These are phyloP conservation scores for Gila robusta DNA, from an alignment of 2,797 vertebrate species.

Conservation along the genomic window DNA sequence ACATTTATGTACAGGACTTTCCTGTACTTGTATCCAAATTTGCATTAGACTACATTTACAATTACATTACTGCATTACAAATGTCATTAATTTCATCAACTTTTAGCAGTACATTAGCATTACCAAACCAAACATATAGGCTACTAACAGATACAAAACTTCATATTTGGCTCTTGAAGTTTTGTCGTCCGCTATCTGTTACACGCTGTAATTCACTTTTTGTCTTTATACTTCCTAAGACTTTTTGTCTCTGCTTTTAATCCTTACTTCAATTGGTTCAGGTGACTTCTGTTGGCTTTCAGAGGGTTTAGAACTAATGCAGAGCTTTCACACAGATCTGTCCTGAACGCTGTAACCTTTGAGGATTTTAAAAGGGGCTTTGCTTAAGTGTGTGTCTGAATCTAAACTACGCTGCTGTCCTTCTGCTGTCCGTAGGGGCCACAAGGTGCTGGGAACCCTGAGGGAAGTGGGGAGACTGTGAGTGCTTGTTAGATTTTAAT, in stretches of 20 bases:
- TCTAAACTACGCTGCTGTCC: slow-evolving; percentile 35
- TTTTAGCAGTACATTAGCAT: not conserved
- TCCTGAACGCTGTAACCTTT: not conserved
- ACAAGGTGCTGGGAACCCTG: slow-evolving; percentile 73
- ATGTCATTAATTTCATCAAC: not conserved
- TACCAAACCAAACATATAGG: not conserved
- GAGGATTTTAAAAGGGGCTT: slow-evolving; percentile 1
- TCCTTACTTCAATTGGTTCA: not conserved
- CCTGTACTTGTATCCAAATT: not conserved
- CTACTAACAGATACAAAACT: not conserved
- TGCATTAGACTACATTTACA: not conserved
- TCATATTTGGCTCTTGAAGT: not conserved
- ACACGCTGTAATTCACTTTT: not conserved
- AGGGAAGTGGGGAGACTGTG: slow-evolving; percentile 82
- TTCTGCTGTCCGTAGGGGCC: slow-evolving; percentile 78
- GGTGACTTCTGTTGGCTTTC: not conserved
- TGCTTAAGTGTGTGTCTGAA: slow-evolving; percentile 33
- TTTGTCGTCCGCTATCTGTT: not conserved
- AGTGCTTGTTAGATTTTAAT: slow-evolving; percentile 68
- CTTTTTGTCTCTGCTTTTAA: not conserved
- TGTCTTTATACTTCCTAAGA: not conserved
- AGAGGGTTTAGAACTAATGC: slow-evolving; percentile 3
- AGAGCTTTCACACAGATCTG: not conserved
- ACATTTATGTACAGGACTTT: not conserved
- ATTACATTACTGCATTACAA: not conserved